Conservation (phyloP, 2,113 vertebrate genomes). For the Malurus elegans region DNA sequence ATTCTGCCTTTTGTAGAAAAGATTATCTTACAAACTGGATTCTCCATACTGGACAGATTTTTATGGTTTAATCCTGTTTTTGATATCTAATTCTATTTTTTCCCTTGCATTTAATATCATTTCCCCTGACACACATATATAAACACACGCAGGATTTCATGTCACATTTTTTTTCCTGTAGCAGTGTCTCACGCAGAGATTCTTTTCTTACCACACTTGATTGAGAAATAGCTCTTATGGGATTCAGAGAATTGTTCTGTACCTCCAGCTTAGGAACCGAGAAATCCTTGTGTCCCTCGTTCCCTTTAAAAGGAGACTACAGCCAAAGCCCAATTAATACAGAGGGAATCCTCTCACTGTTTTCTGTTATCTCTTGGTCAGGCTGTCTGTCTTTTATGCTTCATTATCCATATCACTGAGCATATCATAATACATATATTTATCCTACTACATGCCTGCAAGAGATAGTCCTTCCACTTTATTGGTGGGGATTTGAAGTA, state of each 20-base stretch:
- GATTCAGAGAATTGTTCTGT: constrained; percentile 37
- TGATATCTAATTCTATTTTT: constrained; percentile 63
- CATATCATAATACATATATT: background rate
- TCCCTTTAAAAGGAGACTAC: constrained; percentile 7
- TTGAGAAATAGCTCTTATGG: constrained; percentile 36
- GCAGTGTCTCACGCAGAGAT: constrained; percentile 14
- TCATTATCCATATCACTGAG: constrained; percentile 1
- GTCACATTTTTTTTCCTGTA: background rate
- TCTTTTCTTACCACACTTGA: constrained; percentile 34
- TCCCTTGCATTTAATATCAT: constrained; percentile 37
- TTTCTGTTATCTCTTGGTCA: constrained; percentile 22
- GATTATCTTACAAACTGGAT: constrained; percentile 67
- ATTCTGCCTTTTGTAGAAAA: constrained; percentile 63
- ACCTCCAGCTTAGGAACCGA: background rate
- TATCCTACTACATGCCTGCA: background rate
- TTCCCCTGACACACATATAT: constrained; percentile 29
- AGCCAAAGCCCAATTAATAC: constrained; percentile 38
- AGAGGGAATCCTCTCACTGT: constrained; percentile 15
- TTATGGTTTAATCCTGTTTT: constrained; percentile 65
- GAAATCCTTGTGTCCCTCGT: background rate
- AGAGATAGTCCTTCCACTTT: background rate
- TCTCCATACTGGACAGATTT: constrained; percentile 57
- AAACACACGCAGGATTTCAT: constrained; percentile 5
- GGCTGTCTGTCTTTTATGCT: background rate
- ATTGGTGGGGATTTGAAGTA: background rate